phyloP scores from a whole-genome alignment of 2,888 invertebrate genomes.

The Itoplectis maculator region DNA sequence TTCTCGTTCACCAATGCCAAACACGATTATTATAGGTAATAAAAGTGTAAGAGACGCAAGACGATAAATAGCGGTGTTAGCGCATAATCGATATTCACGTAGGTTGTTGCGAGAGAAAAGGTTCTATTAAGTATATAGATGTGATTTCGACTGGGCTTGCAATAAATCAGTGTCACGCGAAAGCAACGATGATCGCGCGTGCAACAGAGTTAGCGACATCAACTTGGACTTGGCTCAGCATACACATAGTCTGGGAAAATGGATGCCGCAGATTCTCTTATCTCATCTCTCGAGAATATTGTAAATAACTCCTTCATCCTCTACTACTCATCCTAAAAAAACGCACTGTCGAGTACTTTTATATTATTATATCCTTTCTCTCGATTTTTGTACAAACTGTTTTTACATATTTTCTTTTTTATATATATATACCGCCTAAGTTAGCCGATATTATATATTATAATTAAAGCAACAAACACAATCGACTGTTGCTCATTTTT shows the following conservation, averaged over 20 bases:
- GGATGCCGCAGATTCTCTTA: conserved; percentile 21
- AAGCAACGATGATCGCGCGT: conserved; percentile 30
- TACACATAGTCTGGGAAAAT: background rate
- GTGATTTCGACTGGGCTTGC: conserved; percentile 71
- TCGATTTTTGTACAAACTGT: conserved; percentile 84
- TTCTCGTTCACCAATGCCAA: conserved; percentile 67
- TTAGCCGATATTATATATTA: conserved; percentile 71
- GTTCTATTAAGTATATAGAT: conserved; percentile 67
- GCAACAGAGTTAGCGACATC: conserved; percentile 42
- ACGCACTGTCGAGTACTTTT: conserved; percentile 78
- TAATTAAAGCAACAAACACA: conserved; percentile 60
- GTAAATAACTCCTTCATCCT: conserved; percentile 71
- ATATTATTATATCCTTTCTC: conserved; percentile 80
- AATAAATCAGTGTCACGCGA: conserved; percentile 66
- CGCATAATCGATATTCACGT: conserved; percentile 74
- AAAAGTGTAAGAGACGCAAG: conserved; percentile 38
- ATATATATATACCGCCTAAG: conserved; percentile 73
- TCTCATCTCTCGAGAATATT: conserved; percentile 58
- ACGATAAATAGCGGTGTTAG: conserved; percentile 39
- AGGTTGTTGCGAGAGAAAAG: conserved; percentile 79
- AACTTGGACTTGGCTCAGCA: conserved; percentile 47
- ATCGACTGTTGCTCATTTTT: conserved; percentile 70
- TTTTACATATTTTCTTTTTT: conserved; percentile 80
- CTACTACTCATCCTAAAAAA: conserved; percentile 68
- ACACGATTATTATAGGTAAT: conserved; percentile 45